Percentiles rank a stretch among this genome's conserved stretches.
These are phyloP conservation scores for Cheilosia grossa DNA, from an alignment of 2,888 invertebrate species.

Conservation along the genomic window DNA sequence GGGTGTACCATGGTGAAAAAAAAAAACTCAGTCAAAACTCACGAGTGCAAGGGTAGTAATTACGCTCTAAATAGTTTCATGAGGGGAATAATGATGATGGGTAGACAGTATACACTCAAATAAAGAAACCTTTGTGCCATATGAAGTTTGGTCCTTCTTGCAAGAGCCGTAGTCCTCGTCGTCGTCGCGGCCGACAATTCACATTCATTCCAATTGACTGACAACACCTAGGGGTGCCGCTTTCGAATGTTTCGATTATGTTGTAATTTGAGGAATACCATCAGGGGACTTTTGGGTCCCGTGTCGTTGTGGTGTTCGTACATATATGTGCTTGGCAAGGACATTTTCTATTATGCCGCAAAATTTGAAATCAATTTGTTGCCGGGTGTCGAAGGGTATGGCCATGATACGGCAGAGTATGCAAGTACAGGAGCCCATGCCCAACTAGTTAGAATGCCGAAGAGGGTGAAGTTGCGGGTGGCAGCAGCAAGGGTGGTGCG, in stretches of 20 bases:
- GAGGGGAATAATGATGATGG: conserved; percentile 35
- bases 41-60: conserved; percentile 62
- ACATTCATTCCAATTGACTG: conserved; percentile 82
- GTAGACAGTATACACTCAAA: conserved; percentile 8
- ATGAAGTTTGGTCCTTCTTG: conserved; percentile 57
- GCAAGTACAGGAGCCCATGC: conserved; percentile 32
- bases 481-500: conserved; percentile 4
- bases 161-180: conserved; percentile 16
- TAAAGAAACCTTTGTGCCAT: conserved; percentile 63
- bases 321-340: conserved; percentile 70
- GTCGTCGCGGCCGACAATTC: conserved; percentile 73
- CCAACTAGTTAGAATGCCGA: conserved; percentile 47
- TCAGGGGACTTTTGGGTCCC: conserved; percentile 65
- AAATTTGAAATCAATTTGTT: conserved; percentile 81
- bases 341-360: conserved; percentile 80
- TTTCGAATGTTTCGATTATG: conserved; percentile 76
- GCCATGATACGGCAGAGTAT: conserved; percentile 42
- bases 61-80: conserved; percentile 61
- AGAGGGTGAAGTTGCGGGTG: conserved; percentile 29
- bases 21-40: conserved; percentile 36
- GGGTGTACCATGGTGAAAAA: conserved; percentile 45
- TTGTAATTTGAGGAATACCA: conserved; percentile 78
- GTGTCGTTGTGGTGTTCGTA: conserved; percentile 50
- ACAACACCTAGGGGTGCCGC: conserved; percentile 83
- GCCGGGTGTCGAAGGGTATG: conserved; percentile 73